A percentile compares a stretch with the other conserved stretches of the same genome.
Conservation (phyloP, 2,888 invertebrate species). For the Scaptomyza parva region DNA sequence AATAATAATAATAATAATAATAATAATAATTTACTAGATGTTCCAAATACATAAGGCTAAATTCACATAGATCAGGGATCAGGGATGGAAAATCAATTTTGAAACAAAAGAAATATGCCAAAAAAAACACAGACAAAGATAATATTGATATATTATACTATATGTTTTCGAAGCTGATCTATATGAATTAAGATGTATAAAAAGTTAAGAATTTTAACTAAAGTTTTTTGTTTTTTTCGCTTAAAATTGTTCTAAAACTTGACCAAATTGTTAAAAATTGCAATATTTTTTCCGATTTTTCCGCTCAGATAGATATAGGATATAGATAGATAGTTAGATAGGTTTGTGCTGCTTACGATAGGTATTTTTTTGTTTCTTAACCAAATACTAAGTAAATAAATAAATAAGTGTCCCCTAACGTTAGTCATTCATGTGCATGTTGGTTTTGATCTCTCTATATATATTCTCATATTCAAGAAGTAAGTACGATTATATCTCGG, state of each 20-base stretch:
- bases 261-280: constrained; percentile 4
- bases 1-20: no score
- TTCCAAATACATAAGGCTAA: constrained; percentile 43
- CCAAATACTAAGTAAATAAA: constrained; percentile 48
- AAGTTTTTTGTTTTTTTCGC: constrained; percentile 32
- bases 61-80: constrained; percentile 55
- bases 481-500: constrained; percentile 22
- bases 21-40: constrained; percentile 64
- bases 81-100: constrained; percentile 18
- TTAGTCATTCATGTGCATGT: constrained; percentile 54
- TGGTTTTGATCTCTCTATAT: constrained; percentile 17
- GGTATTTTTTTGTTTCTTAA: constrained; percentile 29
- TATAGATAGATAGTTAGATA: no score
- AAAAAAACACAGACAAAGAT: constrained; percentile 5
- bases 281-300: constrained; percentile 23
- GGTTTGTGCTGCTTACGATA: constrained; percentile 30
- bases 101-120: constrained; percentile 2
- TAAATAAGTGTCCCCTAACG: constrained; percentile 67
- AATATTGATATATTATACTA: not conserved
- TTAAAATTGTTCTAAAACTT: constrained; percentile 37
- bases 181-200: constrained; percentile 46
- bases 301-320: not conserved
- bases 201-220: constrained; percentile 47
- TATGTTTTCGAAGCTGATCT: constrained; percentile 36
- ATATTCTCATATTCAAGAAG: no score